Conservation (phyloP, 2,888 invertebrate genomes). For the Meliscaeva auricollis region DNA sequence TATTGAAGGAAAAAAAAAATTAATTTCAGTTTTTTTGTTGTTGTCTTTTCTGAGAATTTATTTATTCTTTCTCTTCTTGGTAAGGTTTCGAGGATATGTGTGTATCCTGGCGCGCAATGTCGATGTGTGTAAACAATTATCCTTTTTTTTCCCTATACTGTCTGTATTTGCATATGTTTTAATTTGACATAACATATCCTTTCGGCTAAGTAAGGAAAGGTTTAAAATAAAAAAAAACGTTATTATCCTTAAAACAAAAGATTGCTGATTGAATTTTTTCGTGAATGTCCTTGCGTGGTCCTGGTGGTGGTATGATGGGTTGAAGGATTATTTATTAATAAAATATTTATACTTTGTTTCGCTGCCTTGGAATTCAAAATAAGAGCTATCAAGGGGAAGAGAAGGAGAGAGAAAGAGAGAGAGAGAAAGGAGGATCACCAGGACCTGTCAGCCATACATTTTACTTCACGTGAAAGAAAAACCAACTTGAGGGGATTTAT, state of each 20-base stretch:
- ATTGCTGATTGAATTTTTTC: conserved; percentile 62
- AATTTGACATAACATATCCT: conserved; percentile 69
- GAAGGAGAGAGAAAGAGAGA: not conserved
- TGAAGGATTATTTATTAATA: conserved; percentile 62
- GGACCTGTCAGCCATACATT: conserved; percentile 66
- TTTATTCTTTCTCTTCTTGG: conserved; percentile 1
- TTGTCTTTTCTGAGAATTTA: conserved; percentile 14
- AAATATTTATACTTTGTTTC: conserved; percentile 63
- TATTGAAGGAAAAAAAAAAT: conserved; percentile 65
- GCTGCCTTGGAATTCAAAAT: not conserved
- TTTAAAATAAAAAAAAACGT: conserved; percentile 9
- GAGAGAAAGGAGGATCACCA: conserved; percentile 19
- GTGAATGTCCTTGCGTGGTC: conserved; percentile 43
- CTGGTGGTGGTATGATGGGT: not conserved
- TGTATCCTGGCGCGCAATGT: no score
- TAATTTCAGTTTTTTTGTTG: conserved; percentile 51
- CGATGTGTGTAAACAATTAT: conserved; percentile 34
- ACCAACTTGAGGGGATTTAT: conserved; percentile 41
- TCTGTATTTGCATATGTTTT: conserved; percentile 74
- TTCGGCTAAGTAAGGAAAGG: conserved; percentile 22
- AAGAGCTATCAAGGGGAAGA: no score
- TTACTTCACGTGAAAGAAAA: conserved; percentile 37
- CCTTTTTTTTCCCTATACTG: conserved; percentile 45
- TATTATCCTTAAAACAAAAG: conserved; percentile 41
- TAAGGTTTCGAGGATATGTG: not conserved